Base-by-base conservation (phyloP, 2,113 vertebrate genomes). In the Nibea coibor region DNA sequence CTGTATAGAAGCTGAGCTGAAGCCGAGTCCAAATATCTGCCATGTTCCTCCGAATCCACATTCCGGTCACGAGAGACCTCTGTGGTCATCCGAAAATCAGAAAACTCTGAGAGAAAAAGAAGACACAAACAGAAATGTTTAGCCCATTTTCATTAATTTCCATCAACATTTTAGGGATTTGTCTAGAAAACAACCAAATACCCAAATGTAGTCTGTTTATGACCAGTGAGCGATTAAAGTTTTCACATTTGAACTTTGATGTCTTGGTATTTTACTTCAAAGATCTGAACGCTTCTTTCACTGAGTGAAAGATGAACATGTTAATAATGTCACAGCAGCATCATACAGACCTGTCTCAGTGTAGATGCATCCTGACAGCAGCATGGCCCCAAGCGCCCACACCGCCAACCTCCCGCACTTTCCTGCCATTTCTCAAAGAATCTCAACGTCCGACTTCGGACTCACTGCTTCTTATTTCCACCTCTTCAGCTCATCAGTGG, bases 391-490 rank as follows among this genome's bases (percentile, higher is more conserved):
- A 2, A 82, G 88, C 85, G 91, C 78, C 92, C 94, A 95, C 85
- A 97, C 81, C 84, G 77, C 85, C 47, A 91, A 85, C 89, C 94
- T 96, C 88, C 91, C 90, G 11, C 69, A 26, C 76, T 91, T 73
- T 82, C 71, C 83, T 82, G 90, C 39, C 94, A 94, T 94, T 15
- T 63, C 78, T 54, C 17, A 9, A 4, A 16, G 16, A 17, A 2
- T 3, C 4, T 47, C 17, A 31, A 39, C 58, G 64, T 83, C 64
- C 48, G 1, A 61, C 11, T n/a, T 48, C 24, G 22, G 42, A 72
- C 53, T 59, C 1, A 17, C n/a, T 66, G 35, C 43, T 39, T 15
- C 45, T 76, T 22, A 74, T 5, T 2, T 42, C 63, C 47, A 10
- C 78, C 15, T 87, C 58, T 45, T 86, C 80, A 80, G 76, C 61